A percentile compares a stretch with the other conserved stretches of the same genome.
Evolutionary conservation across 2,888 invertebrate genomes (phyloP).

Genomic region (Acronicta aceris): DNA sequence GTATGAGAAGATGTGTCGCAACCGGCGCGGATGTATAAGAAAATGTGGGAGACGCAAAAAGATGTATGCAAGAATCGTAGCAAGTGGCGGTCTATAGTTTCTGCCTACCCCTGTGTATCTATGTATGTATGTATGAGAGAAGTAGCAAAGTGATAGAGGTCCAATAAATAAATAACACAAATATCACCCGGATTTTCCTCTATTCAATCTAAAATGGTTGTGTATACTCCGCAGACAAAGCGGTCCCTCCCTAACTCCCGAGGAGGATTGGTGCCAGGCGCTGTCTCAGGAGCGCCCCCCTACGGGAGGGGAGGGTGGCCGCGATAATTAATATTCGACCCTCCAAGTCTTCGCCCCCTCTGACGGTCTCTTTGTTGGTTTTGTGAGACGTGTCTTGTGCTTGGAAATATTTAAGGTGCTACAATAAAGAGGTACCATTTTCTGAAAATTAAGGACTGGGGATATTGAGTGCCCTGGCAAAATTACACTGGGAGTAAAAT

Average conservation of each 20-base stretch:
- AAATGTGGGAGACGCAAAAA: too few species aligned
- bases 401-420: constrained; percentile 20
- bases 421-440: neutral
- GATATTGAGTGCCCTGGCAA: neutral
- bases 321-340: constrained; percentile 75
- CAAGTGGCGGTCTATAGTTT: too few species aligned
- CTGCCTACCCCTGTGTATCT: too few species aligned
- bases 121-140: too few species aligned
- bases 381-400: constrained; percentile 38
- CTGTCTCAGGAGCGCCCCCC: constrained; percentile 60
- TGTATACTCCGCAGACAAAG: constrained; percentile 3
- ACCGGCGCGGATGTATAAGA: too few species aligned
- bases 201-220: too few species aligned
- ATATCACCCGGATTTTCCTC: neutral
- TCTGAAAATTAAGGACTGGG: neutral
- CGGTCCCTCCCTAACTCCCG: constrained; percentile 53
- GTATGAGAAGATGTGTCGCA: too few species aligned
- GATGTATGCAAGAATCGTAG: too few species aligned
- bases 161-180: too few species aligned
- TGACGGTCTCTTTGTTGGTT: constrained; percentile 45
- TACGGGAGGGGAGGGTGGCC: constrained; percentile 32
- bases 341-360: constrained; percentile 52
- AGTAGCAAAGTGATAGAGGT: too few species aligned
- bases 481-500: too few species aligned
- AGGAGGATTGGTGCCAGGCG: constrained; percentile 79